Evolutionary conservation across 2,113 vertebrate species (phyloP).

Genomic region (Embiotoca jacksoni): DNA sequence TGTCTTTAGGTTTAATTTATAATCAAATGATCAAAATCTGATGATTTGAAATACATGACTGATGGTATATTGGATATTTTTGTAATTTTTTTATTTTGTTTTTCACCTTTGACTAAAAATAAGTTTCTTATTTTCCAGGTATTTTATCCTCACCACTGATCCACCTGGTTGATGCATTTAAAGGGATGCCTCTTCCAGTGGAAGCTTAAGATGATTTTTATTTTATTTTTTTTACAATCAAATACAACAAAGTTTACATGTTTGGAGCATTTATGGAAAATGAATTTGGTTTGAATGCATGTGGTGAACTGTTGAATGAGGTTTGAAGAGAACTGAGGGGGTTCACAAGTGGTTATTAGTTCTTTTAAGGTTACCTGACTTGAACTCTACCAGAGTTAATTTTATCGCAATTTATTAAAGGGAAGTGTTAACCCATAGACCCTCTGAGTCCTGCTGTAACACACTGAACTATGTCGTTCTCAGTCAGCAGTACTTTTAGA

Average conservation of each 20-base stretch:
- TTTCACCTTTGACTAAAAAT: constrained; percentile 1
- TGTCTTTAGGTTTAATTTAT: not conserved
- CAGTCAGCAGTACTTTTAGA: not conserved
- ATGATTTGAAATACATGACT: too few species aligned
- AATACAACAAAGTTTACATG: constrained; percentile 47
- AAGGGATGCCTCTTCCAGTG: constrained; percentile 31
- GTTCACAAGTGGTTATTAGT: constrained; percentile 23
- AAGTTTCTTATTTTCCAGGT: constrained; percentile 62
- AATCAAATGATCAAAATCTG: not conserved
- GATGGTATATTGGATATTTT: too few species aligned
- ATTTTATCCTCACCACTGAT: constrained; percentile 72
- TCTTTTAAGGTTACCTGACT: constrained; percentile 5
- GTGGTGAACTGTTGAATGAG: constrained; percentile 8
- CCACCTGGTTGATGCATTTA: constrained; percentile 17
- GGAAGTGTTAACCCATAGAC: not conserved
- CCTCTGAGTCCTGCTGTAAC: constrained; percentile 1
- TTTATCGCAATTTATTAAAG: constrained; percentile 15
- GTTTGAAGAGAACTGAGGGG: not conserved
- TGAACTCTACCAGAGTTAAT: not conserved
- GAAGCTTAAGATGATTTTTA: constrained; percentile 11
- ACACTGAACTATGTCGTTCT: not conserved
- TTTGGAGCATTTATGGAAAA: constrained; percentile 23
- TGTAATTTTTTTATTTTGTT: not conserved
- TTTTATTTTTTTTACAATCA: constrained; percentile 23
- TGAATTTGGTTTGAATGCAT: constrained; percentile 19